Evolutionary conservation across 2,797 vertebrate genomes (phyloP).

Genomic region (Propithecus perrieri): DNA sequence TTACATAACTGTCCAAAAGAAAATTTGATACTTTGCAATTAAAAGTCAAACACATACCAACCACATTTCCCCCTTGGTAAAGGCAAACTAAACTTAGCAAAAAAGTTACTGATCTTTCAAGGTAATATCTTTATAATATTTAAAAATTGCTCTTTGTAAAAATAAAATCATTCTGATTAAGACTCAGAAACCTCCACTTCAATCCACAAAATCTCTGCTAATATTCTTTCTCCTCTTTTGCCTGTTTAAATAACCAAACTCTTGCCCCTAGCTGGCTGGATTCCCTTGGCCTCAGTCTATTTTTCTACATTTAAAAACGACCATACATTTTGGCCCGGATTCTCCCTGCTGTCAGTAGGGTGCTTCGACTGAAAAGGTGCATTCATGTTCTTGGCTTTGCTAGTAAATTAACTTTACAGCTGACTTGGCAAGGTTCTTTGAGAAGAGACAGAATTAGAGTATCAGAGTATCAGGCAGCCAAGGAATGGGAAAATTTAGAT

Average conservation of each 20-base stretch:
- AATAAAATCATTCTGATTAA: slow-evolving; percentile 8
- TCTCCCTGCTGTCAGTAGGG: neutral
- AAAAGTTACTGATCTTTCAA: neutral
- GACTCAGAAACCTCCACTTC: neutral
- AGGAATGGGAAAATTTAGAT: neutral
- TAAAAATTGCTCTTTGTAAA: neutral
- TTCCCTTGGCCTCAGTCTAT: neutral
- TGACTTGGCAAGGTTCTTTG: neutral
- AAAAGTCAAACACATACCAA: neutral
- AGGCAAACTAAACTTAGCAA: slow-evolving; percentile 19
- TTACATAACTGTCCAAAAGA: neutral
- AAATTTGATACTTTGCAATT: neutral
- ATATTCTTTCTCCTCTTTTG: neutral
- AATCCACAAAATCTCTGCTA: neutral
- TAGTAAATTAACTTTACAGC: neutral
- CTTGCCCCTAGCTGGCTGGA: neutral
- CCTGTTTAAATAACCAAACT: neutral
- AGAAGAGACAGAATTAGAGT: neutral
- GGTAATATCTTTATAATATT: neutral
- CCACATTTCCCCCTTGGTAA: neutral
- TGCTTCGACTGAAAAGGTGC: neutral
- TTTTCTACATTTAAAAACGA: slow-evolving; percentile 40
- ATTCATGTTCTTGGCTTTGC: neutral
- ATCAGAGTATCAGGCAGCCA: neutral
- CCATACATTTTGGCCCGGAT: neutral